Evolutionary conservation across 2,888 invertebrate genomes (phyloP), one percentile per base, ranked within the genome.

Genomic region (Erebia ligea): DNA sequence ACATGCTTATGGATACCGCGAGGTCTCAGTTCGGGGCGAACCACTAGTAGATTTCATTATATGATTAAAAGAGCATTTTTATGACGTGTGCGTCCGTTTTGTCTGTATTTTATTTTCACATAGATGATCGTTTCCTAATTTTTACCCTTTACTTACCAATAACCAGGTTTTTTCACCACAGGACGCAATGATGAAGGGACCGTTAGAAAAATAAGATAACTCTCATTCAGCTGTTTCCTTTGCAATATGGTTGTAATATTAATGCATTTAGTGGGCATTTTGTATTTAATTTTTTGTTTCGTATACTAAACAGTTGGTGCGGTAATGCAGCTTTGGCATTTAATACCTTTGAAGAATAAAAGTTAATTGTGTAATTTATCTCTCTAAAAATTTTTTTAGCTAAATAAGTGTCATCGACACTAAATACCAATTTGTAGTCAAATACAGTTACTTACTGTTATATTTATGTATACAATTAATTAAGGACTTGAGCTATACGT

Each of bases 161-260:
- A 48, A 21, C 21, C 19, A 11, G 62, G 9, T 62, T 62, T 62
- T 45, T 62, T 62, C 45, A 48, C 8, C 48, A 48, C 48, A 57
- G 9, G 48, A 52, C 17, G 54, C 42, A 61, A 57, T 45, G 63
- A 64, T 50, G 63, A 64, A 69, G 17, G 15, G 40, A 56, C 72
- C 74, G 74, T 74, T 74, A 74, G 74, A 74, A 70, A 48, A 68
- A 58, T 72, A 72, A 69, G 65, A 73, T 67, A 63, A 73, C 57
- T 69, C 62, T 34, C 34, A 48, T 45, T 69, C 74, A 74, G 57
- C 74, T 74, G 74, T 68, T 72, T 74, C 74, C 74, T 66, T 48
- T 68, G 56, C 57, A 11, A 56, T 62, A 52, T 56, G 63, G 61
- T 42, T 52, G n/a, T 62, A 68, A 42, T 54, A 56, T 68, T 54